Evolutionary conservation across 2,888 invertebrate species (phyloP), one percentile per base, ranked within the genome.

Genomic region (Disparrhopalites patrizii): DNA sequence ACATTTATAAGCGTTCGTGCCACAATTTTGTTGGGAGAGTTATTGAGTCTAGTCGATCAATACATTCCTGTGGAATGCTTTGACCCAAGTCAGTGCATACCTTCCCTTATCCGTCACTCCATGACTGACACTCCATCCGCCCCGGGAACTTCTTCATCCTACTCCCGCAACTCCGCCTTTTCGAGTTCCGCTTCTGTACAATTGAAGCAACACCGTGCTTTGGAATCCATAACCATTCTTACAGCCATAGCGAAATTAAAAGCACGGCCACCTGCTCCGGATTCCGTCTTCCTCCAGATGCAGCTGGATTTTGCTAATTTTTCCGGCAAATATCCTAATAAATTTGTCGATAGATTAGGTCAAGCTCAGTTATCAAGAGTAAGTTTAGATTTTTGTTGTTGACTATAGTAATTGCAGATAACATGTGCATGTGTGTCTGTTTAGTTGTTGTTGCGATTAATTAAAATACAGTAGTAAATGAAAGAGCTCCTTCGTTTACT

Each of bases 1-100:
- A 88, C 89, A 20, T 89, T 91, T 78, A 87, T 96, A 76, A 93
- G 93, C 67, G 91, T 96, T 72, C 85, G 93, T 75, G 92, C 95
- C 56, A 94, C 95, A 20, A 88, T 96, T 73, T 82, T 97, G 64
- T 82, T 96, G 74, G 92, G 91, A 52, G 93, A 94, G 81, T 83
- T 97, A 62, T 81, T 96, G 76, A 90, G 93, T 80, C 83, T 96
- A 78, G 88, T 89, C 77, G 91, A 93, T 80, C 84, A 87, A 60
- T 85, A 93, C 76, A 82, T 96, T 78, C 96, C 96, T 62, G 85
- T 91, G 56, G 92, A 93, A 79, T 88, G 91, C 77, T 89, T 89
- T 79, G 88, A 89, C 78, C 83, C 89, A 67, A 88, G 89, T 62
- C 90, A 93, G 23, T 88, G 93, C 20, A 81, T 96, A 76, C 93